Conservation (phyloP, 2,113 vertebrate genomes). For the Dolichotis patagonum region DNA sequence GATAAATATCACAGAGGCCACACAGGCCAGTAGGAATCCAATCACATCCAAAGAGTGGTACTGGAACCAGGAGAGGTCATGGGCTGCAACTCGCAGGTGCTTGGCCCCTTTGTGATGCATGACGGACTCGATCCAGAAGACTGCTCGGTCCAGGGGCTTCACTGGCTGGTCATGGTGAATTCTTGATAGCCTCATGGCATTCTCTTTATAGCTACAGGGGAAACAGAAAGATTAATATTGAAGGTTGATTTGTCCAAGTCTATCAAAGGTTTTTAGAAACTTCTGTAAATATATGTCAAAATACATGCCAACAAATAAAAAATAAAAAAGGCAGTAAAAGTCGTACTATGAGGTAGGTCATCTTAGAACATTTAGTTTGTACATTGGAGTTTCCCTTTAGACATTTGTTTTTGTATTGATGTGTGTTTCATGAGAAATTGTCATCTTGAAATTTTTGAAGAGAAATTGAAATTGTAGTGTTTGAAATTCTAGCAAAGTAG, state of each 20-base stretch:
- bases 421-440: not conserved
- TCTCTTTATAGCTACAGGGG: conserved; percentile 90
- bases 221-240: not conserved
- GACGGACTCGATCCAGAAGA: conserved; percentile 94
- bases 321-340: too few relatives aligned
- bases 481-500: accelerated
- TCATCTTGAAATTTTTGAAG: not conserved
- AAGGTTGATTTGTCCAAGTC: not conserved
- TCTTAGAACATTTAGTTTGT: not conserved
- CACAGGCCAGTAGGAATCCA: conserved; percentile 84
- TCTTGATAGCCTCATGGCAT: conserved; percentile 85
- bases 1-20: conserved; percentile 74
- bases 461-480: too few relatives aligned
- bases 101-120: conserved; percentile 92
- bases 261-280: not conserved
- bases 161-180: conserved; percentile 92
- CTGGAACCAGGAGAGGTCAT: conserved; percentile 92
- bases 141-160: conserved; percentile 88
- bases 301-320: not conserved
- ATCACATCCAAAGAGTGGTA: conserved; percentile 91
- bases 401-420: not conserved
- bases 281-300: not conserved
- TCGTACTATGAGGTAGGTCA: not conserved
- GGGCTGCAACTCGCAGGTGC: conserved; percentile 89
- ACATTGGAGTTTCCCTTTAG: not conserved